phyloP scores from a whole-genome alignment of 2,797 vertebrate genomes.

The Pseudomugil tenellus region DNA sequence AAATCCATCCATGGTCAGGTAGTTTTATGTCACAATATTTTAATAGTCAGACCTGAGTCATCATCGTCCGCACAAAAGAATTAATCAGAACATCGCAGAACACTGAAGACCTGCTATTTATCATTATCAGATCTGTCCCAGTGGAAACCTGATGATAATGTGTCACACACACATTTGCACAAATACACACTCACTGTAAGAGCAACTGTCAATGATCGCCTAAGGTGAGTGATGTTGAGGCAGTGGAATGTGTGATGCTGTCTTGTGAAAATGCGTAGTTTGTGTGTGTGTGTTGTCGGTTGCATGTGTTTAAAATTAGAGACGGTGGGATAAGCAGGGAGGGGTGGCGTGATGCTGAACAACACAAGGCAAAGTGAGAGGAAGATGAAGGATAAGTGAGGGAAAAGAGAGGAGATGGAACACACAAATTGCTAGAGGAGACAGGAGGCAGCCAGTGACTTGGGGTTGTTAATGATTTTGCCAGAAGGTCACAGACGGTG shows the following conservation, averaged over 20 bases:
- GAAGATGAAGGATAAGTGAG: constrained; percentile 27
- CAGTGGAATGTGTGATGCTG: constrained; percentile 33
- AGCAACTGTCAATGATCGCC: constrained; percentile 12
- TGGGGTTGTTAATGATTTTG: constrained; percentile 71
- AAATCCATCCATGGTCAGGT: not conserved
- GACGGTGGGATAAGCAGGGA: not conserved
- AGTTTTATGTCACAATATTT: constrained; percentile 3
- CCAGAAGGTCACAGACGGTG: constrained; percentile 74
- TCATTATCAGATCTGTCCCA: not conserved
- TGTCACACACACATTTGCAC: constrained; percentile 14
- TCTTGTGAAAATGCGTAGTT: constrained; percentile 38
- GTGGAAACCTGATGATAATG: constrained; percentile 19
- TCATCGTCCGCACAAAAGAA: not conserved
- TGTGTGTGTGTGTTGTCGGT: constrained; percentile 17
- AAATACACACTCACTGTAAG: not conserved
- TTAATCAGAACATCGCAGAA: constrained; percentile 5
- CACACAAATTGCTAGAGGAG: constrained; percentile 38
- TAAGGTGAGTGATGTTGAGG: constrained; percentile 53
- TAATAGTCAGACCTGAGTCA: not conserved
- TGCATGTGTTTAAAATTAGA: constrained; percentile 2
- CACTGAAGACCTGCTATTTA: constrained; percentile 6
- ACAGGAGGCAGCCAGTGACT: constrained; percentile 38
- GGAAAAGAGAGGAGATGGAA: constrained; percentile 23
- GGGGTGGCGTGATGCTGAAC: constrained; percentile 15
- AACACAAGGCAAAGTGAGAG: constrained; percentile 31